Conservation (phyloP, 2,113 vertebrate species). For the Microcebus jonahi region DNA sequence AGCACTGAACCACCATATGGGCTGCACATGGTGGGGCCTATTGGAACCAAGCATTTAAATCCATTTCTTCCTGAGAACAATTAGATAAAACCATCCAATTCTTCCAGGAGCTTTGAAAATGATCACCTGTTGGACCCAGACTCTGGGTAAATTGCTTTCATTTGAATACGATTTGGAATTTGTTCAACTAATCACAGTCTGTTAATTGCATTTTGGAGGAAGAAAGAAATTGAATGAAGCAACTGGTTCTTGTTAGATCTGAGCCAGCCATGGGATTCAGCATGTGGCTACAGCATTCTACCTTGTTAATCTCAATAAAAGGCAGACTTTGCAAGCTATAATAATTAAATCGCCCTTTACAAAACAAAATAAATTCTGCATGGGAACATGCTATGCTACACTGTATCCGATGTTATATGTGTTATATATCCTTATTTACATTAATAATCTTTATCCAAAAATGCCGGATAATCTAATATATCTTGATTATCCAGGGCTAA, state of each 20-base stretch:
- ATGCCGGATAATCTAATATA: neutral
- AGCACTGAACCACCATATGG: constrained; percentile 71
- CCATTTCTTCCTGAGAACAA: constrained; percentile 75
- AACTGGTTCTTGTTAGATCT: constrained; percentile 82
- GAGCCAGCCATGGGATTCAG: constrained; percentile 66
- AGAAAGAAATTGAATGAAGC: constrained; percentile 78
- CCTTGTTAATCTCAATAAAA: constrained; percentile 79
- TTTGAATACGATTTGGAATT: constrained; percentile 87
- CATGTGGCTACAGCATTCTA: constrained; percentile 72
- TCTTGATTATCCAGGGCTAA: neutral
- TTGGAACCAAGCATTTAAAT: constrained; percentile 69
- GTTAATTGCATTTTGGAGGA: constrained; percentile 86
- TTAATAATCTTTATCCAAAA: neutral
- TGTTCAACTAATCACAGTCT: constrained; percentile 85
- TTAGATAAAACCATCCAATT: constrained; percentile 80
- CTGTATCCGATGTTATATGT: constrained; percentile 5
- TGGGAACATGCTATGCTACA: neutral
- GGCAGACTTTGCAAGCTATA: constrained; percentile 63
- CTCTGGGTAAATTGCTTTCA: constrained; percentile 85
- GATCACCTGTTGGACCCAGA: constrained; percentile 82
- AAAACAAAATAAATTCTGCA: constrained; percentile 59
- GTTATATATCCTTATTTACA: neutral
- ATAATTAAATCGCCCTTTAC: constrained; percentile 81
- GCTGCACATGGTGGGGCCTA: constrained; percentile 32
- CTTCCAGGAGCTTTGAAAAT: constrained; percentile 79